Evolutionary conservation across 2,888 invertebrate genomes (phyloP).

Genomic region (Cerastoderma edule): DNA sequence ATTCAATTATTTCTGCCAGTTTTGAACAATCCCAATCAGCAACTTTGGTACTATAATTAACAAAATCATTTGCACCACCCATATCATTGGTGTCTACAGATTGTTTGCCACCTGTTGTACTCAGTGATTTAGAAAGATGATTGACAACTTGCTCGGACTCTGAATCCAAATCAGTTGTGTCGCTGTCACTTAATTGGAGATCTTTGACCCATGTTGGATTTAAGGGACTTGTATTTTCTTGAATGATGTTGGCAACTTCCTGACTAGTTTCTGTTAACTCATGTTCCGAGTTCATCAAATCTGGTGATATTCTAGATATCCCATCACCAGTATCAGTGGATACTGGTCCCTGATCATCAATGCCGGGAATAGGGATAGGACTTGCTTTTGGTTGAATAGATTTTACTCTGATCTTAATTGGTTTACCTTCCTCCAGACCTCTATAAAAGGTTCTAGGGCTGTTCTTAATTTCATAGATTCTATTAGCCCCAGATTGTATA

Average conservation of each 20-base stretch:
- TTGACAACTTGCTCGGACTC: background rate
- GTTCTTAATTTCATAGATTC: conserved; percentile 13
- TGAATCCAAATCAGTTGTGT: conserved; percentile 9
- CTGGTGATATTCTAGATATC: background rate
- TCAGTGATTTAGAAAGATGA: background rate
- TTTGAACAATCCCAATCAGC: too few species aligned
- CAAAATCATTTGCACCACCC: too few species aligned
- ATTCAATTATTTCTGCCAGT: too few species aligned
- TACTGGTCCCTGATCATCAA: background rate
- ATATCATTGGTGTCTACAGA: too few species aligned
- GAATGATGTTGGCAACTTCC: background rate
- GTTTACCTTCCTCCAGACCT: background rate
- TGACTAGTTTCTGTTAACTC: background rate
- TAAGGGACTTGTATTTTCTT: background rate
- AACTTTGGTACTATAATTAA: too few species aligned
- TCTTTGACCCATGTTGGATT: conserved; percentile 2
- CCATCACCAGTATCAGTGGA: background rate
- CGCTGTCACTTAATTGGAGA: conserved; percentile 16
- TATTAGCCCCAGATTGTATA: background rate
- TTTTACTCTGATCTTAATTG: conserved; percentile 12
- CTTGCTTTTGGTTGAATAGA: background rate
- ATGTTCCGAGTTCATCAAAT: background rate
- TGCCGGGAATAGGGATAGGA: background rate
- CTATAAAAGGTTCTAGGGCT: conserved; percentile 16
- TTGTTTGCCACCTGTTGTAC: background rate